phyloP scores from a whole-genome alignment of 2,113 vertebrate genomes.

The Alligator mississippiensis region DNA sequence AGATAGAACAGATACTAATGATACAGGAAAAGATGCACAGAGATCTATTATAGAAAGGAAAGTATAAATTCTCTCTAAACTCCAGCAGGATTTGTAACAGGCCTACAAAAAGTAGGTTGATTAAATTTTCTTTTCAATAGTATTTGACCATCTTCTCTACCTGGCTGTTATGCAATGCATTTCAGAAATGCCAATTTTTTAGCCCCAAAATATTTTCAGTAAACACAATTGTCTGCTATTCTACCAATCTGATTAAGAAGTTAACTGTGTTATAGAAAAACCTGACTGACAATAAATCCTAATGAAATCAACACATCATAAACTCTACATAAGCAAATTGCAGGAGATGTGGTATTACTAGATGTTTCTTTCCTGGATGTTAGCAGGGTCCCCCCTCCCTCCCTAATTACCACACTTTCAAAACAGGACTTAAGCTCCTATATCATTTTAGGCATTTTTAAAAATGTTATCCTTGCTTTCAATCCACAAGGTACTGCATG shows the following conservation, averaged over 20 bases:
- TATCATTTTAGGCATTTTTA: fast-evolving
- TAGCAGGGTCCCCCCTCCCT: too few relatives aligned
- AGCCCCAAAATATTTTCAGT: fast-evolving
- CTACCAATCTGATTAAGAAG: fast-evolving
- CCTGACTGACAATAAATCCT: neutral
- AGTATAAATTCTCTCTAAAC: fast-evolving
- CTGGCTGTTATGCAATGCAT: neutral
- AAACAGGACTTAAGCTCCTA: neutral
- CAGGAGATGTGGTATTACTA: neutral
- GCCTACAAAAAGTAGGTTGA: neutral
- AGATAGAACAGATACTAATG: neutral
- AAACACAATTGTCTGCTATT: neutral
- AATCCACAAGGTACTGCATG: neutral
- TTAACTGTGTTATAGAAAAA: neutral
- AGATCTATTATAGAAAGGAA: neutral
- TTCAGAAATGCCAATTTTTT: neutral
- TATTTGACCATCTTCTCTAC: neutral
- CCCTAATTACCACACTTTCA: neutral
- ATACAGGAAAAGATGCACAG: neutral
- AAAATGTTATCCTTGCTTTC: neutral
- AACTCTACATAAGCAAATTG: neutral
- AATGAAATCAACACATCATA: neutral
- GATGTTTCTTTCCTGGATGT: neutral
- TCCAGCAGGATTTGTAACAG: neutral
- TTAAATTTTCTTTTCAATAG: neutral